Conservation (phyloP, 2,113 vertebrate species). For the Osmerus eperlanus region DNA sequence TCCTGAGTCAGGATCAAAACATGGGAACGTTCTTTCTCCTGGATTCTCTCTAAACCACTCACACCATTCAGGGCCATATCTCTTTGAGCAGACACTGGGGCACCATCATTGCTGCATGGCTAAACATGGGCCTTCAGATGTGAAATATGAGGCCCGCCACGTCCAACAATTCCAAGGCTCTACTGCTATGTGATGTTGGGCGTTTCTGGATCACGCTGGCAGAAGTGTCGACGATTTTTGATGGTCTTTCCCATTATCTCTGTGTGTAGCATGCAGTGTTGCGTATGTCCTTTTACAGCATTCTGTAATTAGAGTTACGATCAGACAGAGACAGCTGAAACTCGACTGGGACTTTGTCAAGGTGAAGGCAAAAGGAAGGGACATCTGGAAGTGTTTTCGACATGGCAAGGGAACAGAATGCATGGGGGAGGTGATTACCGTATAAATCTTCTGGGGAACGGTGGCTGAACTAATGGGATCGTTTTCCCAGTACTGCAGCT, state of each 20-base stretch:
- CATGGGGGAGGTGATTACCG: background rate
- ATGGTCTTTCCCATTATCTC: background rate
- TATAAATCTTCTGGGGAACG: slow-evolving; percentile 1
- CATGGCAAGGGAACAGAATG: slow-evolving; percentile 5
- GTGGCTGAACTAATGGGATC: background rate
- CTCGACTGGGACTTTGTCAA: slow-evolving; percentile 9
- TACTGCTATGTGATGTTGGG: too few relatives aligned
- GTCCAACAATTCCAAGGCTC: background rate
- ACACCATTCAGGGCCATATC: slow-evolving; percentile 15
- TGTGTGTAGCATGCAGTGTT: background rate
- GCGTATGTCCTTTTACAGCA: slow-evolving; percentile 7
- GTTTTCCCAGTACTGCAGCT: background rate
- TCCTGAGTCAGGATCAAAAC: slow-evolving; percentile 35
- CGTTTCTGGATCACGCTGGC: background rate
- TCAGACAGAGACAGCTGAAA: slow-evolving; percentile 11
- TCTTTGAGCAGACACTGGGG: slow-evolving; percentile 25
- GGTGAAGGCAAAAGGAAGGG: slow-evolving; percentile 9
- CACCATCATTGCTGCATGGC: slow-evolving; percentile 40
- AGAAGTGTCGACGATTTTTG: background rate
- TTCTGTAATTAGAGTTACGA: slow-evolving; percentile 1
- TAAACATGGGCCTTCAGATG: slow-evolving; percentile 8
- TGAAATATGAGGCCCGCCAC: background rate
- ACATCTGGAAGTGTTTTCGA: slow-evolving; percentile 25
- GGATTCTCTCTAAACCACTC: background rate
- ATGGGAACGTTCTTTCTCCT: slow-evolving; percentile 3